Evolutionary conservation across 2,797 vertebrate species (phyloP), one percentile per base, ranked within the genome.

Genomic region (Molothrus ater): DNA sequence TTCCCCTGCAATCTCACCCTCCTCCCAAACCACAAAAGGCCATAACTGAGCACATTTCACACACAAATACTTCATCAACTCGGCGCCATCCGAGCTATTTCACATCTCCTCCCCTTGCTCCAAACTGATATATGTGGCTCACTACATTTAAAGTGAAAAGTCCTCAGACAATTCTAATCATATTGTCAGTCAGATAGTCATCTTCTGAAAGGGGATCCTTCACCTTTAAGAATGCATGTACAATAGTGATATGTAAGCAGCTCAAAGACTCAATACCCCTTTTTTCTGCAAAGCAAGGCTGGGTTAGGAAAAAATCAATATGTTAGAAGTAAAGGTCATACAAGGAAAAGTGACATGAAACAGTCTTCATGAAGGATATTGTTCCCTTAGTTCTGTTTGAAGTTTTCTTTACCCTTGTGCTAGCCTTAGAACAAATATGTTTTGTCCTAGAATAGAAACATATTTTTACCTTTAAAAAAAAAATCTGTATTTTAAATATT

Each of bases 261-360:
- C 97, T 98, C 97, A 98, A 97, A 98, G 97, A 95, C 94, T 97
- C 97, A 97, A 97, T 97, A 97, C 96, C 95, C 94, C 95, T 98
- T 98, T 98, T 97, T 98, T 98, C 97, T 98, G 97, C 98, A 97
- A 98, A 98, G 98, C 98, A 97, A 97, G 97, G 66, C 97, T 97
- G 97, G 97, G 97, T 97, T 96, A 97, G 97, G 97, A 95, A 97
- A 98, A 98, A 98, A 98, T 98, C 98, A 98, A 98, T 98, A 98
- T 97, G 97, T 98, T 97, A 96, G 97, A 97, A 98, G 97, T 96
- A 98, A 98, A 98, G 97, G 98, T 98, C 98, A 98, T 95, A 80
- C 92, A 92, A 97, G 96, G 97, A 95, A 98, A 98, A 98, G 97
- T 96, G 98, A 98, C 97, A 98, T 98, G 97, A 98, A 98, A 97